Evolutionary conservation across 2,797 vertebrate genomes (phyloP).

Genomic region (Mastacembelus armatus): DNA sequence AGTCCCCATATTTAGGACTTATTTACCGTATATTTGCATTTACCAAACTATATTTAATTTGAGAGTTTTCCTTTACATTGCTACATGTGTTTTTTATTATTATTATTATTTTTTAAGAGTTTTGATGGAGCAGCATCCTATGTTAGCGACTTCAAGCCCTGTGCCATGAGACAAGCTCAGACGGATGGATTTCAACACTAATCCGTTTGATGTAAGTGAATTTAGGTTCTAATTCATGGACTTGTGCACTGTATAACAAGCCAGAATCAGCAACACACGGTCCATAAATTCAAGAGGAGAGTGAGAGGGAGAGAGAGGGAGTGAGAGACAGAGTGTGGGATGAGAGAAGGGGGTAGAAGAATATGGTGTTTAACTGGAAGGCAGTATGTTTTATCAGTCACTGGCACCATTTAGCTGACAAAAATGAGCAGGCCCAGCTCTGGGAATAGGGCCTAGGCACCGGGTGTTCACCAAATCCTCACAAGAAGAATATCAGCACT

Average conservation of each 20-base stretch:
- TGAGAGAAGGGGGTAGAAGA: constrained; percentile 84
- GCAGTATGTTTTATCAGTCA: constrained; percentile 94
- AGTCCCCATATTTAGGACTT: background rate
- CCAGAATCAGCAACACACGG: constrained; percentile 77
- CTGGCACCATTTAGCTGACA: constrained; percentile 93
- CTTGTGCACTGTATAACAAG: constrained; percentile 77
- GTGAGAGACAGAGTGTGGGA: constrained; percentile 66
- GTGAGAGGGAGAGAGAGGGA: constrained; percentile 51
- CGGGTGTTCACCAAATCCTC: constrained; percentile 90
- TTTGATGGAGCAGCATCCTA: constrained; percentile 82
- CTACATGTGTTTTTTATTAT: constrained; percentile 12
- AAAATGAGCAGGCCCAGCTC: constrained; percentile 89
- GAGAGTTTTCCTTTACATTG: constrained; percentile 20
- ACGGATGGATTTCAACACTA: constrained; percentile 75
- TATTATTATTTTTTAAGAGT: constrained; percentile 27
- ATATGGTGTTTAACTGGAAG: constrained; percentile 92
- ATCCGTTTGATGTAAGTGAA: constrained; percentile 84
- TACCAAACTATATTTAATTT: constrained; percentile 9
- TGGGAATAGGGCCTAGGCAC: constrained; percentile 91
- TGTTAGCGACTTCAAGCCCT: constrained; percentile 81
- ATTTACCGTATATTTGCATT: background rate
- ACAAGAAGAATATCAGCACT: constrained; percentile 96
- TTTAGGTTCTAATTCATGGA: constrained; percentile 82
- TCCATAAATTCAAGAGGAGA: constrained; percentile 75
- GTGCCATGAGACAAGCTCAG: constrained; percentile 77